A percentile compares a stretch with the other conserved stretches of the same genome.
Conservation (phyloP, 2,888 invertebrate species). For the Cephalotes varians region DNA sequence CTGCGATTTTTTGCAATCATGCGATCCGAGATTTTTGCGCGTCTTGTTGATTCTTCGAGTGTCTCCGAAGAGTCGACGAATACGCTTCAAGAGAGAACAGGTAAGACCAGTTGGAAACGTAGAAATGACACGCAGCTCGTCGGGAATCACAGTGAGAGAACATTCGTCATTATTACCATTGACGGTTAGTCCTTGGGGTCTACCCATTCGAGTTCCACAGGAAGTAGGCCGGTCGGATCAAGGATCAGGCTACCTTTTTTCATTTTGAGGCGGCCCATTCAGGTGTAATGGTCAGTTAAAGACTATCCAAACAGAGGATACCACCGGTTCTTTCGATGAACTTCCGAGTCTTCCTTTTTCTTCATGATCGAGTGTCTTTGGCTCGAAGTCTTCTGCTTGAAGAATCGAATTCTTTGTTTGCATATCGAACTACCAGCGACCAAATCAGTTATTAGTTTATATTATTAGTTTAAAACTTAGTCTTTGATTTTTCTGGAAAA, state of each 20-base stretch:
- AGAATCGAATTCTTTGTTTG: slow-evolving; percentile 18
- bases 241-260: slow-evolving; percentile 82
- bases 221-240: slow-evolving; percentile 85
- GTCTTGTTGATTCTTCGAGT: slow-evolving; percentile 66
- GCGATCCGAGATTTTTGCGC: slow-evolving; percentile 33
- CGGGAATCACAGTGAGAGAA: slow-evolving; percentile 67
- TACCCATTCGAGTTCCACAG: slow-evolving; percentile 81
- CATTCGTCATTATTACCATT: slow-evolving; percentile 83
- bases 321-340: slow-evolving; percentile 75
- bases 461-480: neutral
- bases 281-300: slow-evolving; percentile 85
- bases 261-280: slow-evolving; percentile 81
- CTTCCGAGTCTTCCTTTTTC: slow-evolving; percentile 55
- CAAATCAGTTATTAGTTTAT: too few relatives aligned
- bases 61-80: slow-evolving; percentile 35
- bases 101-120: slow-evolving; percentile 65
- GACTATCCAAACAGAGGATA: slow-evolving; percentile 82
- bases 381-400: neutral
- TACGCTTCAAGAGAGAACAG: slow-evolving; percentile 56
- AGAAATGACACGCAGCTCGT: slow-evolving; percentile 60
- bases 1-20: slow-evolving; percentile 39
- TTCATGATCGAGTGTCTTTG: slow-evolving; percentile 50
- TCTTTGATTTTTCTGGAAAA: neutral
- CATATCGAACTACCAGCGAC: neutral
- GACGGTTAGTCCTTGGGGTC: slow-evolving; percentile 78